phyloP scores from a whole-genome alignment of 2,797 vertebrate genomes.

The Periparus ater region DNA sequence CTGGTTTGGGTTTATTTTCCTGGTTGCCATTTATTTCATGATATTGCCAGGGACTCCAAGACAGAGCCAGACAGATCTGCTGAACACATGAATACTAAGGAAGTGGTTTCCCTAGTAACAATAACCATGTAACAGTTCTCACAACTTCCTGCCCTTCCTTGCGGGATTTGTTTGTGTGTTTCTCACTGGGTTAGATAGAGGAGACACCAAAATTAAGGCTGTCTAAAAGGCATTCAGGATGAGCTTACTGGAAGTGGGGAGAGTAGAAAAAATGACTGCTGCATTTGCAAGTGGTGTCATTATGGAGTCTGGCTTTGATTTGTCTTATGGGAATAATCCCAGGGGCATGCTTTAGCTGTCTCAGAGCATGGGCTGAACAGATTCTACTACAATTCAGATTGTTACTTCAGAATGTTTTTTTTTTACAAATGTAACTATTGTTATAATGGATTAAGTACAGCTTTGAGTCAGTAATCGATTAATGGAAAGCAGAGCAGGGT shows the following conservation, averaged over 20 bases:
- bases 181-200: constrained; percentile 49
- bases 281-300: neutral
- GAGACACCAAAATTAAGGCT: constrained; percentile 37
- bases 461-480: neutral
- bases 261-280: neutral
- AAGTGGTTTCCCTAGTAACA: constrained; percentile 80
- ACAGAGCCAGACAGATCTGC: constrained; percentile 38
- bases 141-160: constrained; percentile 71
- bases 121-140: constrained; percentile 53
- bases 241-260: constrained; percentile 20
- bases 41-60: constrained; percentile 29
- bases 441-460: neutral
- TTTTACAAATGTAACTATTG: neutral
- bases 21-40: constrained; percentile 29
- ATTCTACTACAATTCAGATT: neutral
- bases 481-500: neutral
- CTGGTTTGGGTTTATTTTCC: constrained; percentile 30
- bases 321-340: neutral
- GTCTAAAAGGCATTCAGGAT: neutral
- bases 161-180: constrained; percentile 57
- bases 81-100: constrained; percentile 75
- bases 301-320: constrained; percentile 12
- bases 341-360: neutral
- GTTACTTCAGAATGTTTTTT: neutral
- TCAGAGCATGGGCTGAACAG: neutral